Conservation (phyloP, 1,140 invertebrate genomes). For the Frieseomelitta varia region DNA sequence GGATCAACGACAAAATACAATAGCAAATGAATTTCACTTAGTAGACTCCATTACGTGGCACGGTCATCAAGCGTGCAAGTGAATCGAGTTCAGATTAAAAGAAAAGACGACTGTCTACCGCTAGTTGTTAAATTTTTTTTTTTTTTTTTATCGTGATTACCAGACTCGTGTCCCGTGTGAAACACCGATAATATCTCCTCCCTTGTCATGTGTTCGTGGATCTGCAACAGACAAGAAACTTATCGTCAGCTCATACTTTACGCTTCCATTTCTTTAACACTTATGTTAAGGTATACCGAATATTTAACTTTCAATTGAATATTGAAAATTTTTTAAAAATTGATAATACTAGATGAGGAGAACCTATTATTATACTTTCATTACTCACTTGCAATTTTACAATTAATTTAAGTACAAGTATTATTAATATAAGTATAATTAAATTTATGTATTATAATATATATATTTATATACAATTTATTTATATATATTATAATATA, state of each 20-base stretch:
- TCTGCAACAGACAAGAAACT: constrained; percentile 83
- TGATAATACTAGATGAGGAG: too few relatives aligned
- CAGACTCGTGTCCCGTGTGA: constrained; percentile 89
- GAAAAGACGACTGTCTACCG: background rate
- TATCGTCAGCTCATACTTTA: background rate
- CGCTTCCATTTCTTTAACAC: too few relatives aligned
- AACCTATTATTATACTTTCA: background rate
- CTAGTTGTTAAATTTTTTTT: constrained; percentile 49
- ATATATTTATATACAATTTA: too few relatives aligned
- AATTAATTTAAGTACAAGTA: too few relatives aligned
- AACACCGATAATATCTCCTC: constrained; percentile 91
- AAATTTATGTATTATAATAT: too few relatives aligned
- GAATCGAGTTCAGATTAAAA: background rate
- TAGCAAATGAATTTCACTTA: background rate
- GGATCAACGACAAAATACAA: constrained; percentile 22
- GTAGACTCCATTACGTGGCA: background rate
- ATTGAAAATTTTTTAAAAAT: too few relatives aligned
- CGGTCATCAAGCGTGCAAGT: background rate
- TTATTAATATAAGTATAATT: background rate
- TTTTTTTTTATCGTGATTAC: constrained; percentile 77
- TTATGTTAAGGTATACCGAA: too few relatives aligned
- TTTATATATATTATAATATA: too few relatives aligned
- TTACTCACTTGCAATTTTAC: too few relatives aligned
- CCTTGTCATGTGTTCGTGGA: constrained; percentile 92
- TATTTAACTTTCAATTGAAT: too few relatives aligned